These are phyloP conservation scores for Ptilorrhoa leucosticta DNA, from an alignment of 2,113 vertebrate genomes.

Conservation along the genomic window DNA sequence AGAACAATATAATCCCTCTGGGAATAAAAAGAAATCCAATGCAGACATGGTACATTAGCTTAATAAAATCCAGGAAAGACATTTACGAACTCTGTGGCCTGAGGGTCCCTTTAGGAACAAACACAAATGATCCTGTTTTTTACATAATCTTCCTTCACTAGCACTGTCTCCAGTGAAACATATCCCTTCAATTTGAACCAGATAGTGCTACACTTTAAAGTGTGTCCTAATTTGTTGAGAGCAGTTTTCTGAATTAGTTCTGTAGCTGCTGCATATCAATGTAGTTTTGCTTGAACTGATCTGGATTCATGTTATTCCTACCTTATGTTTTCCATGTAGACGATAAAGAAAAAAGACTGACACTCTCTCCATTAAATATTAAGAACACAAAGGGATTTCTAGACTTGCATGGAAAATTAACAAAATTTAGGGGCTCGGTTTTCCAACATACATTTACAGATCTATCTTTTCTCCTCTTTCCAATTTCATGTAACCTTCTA, in stretches of 20 bases:
- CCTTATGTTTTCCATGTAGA: background rate
- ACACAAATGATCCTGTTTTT: background rate
- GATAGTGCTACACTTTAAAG: background rate
- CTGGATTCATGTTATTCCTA: background rate
- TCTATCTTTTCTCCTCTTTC: background rate
- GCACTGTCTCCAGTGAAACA: background rate
- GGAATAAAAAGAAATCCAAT: slow-evolving; percentile 28
- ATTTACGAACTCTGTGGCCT: background rate
- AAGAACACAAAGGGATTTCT: background rate
- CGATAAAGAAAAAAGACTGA: background rate
- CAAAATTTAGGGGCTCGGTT: background rate
- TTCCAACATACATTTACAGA: background rate
- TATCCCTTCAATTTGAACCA: background rate
- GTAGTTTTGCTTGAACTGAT: background rate
- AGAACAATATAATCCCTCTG: background rate
- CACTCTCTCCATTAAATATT: background rate
- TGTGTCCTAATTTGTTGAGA: background rate
- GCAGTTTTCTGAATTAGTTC: background rate
- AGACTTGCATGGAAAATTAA: background rate
- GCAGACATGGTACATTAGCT: slow-evolving; percentile 33
- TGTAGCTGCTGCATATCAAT: background rate
- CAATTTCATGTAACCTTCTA: background rate
- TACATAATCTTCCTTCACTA: background rate
- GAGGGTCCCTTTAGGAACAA: slow-evolving; percentile 6
- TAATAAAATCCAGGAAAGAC: slow-evolving; percentile 28